Evolutionary conservation across 2,797 vertebrate species (phyloP).

Genomic region (Helarctos malayanus): DNA sequence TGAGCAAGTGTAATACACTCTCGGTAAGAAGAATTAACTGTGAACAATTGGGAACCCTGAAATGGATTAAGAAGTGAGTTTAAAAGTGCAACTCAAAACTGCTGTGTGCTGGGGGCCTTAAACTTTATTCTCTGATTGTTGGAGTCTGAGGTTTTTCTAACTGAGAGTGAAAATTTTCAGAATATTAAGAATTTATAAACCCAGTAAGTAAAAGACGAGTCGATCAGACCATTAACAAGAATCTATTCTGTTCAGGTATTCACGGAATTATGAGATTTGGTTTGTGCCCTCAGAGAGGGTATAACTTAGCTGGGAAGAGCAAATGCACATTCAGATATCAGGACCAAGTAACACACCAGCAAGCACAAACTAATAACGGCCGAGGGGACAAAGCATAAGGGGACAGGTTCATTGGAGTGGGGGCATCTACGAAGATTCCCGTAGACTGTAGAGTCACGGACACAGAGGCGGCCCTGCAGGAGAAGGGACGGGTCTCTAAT

Average conservation of each 20-base stretch:
- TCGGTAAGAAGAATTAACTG: constrained; percentile 76
- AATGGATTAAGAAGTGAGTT: constrained; percentile 81
- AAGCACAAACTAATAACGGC: neutral
- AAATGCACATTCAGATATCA: neutral
- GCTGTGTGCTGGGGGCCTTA: constrained; percentile 25
- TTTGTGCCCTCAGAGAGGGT: constrained; percentile 22
- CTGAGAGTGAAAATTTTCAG: constrained; percentile 17
- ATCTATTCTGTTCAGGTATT: constrained; percentile 30
- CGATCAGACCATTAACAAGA: constrained; percentile 10
- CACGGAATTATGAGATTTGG: constrained; percentile 25
- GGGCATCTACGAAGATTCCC: neutral
- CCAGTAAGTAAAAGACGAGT: constrained; percentile 35
- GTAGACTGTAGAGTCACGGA: neutral
- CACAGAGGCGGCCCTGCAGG: neutral
- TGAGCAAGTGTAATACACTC: constrained; percentile 67
- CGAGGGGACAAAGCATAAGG: neutral
- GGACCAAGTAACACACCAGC: neutral
- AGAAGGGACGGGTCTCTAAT: neutral
- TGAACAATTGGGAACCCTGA: constrained; percentile 76
- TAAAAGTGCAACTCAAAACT: constrained; percentile 70
- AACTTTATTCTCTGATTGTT: constrained; percentile 53
- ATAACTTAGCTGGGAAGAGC: constrained; percentile 7
- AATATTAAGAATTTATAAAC: constrained; percentile 62
- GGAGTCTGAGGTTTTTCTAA: constrained; percentile 53
- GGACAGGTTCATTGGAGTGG: neutral